Percentiles rank a stretch among this genome's conserved stretches.
Conservation (phyloP, 2,113 vertebrate species). For the Eulemur rufifrons region DNA sequence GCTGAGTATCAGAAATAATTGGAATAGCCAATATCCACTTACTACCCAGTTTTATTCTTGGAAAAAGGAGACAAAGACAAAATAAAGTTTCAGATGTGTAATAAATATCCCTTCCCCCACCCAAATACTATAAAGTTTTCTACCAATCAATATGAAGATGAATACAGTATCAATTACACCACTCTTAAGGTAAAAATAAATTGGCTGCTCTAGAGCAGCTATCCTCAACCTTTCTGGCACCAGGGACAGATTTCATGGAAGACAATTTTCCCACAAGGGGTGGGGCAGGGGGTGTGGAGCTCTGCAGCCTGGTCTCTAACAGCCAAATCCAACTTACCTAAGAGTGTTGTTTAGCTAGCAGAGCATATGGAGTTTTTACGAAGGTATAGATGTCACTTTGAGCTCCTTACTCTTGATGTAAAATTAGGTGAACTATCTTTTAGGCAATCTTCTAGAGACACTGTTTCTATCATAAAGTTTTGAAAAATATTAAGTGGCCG, state of each 20-base stretch:
- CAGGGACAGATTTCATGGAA: too few species aligned
- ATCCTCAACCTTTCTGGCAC: too few species aligned
- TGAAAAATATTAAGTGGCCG: not conserved
- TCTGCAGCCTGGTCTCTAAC: too few species aligned
- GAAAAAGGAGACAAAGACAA: not conserved
- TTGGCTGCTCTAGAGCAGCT: not conserved
- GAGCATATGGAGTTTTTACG: not conserved
- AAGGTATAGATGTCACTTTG: not conserved
- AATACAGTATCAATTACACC: not conserved
- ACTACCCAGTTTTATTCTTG: not conserved
- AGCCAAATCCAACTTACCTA: not conserved
- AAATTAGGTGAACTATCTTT: not conserved
- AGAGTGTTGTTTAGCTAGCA: not conserved
- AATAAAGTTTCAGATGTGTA: not conserved
- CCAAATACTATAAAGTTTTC: not conserved
- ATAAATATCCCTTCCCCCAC: not conserved
- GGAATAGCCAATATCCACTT: not conserved
- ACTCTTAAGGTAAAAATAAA: constrained; percentile 28
- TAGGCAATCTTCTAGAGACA: constrained; percentile 4
- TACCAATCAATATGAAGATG: not conserved
- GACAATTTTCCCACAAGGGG: too few species aligned
- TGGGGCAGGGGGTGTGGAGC: too few species aligned
- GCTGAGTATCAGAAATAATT: not conserved
- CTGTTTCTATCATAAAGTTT: not conserved
- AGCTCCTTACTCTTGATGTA: not conserved